Percentiles rank a stretch among this genome's conserved stretches.
These are phyloP conservation scores for Ophion slaviceki DNA, from an alignment of 2,888 invertebrate species.

Conservation along the genomic window DNA sequence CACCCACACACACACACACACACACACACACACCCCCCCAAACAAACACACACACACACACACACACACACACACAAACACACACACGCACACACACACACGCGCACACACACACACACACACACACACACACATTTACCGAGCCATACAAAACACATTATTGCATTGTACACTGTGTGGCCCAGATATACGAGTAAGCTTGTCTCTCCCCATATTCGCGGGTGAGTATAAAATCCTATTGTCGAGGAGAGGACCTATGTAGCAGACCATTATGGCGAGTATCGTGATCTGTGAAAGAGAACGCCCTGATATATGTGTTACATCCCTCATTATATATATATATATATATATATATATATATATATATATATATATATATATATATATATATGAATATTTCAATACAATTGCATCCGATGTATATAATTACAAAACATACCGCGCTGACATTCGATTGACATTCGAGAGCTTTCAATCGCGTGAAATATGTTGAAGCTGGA, in stretches of 20 bases:
- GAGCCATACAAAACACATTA: conserved; percentile 7
- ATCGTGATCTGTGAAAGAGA: conserved; percentile 20
- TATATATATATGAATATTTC: neutral
- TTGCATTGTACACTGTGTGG: conserved; percentile 4
- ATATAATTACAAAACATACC: conserved; percentile 4
- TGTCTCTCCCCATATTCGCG: conserved; percentile 24
- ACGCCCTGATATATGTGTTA: neutral
- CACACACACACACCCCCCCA: no score
- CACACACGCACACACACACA: no score
- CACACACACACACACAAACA: neutral
- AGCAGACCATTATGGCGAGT: conserved; percentile 41
- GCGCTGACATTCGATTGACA: conserved; percentile 25
- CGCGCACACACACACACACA: neutral
- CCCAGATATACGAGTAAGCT: conserved; percentile 3
- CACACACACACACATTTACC: neutral
- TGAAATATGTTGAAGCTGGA: neutral
- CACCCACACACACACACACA: neutral
- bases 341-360: neutral
- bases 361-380: conserved; percentile 6
- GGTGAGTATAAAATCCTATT: conserved; percentile 58
- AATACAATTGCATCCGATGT: neutral
- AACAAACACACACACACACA: no score
- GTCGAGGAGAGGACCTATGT: conserved; percentile 47
- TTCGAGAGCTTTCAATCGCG: conserved; percentile 52
- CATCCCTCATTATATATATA: neutral